Evolutionary conservation across 2,797 vertebrate genomes (phyloP).

Genomic region (Carapus acus): DNA sequence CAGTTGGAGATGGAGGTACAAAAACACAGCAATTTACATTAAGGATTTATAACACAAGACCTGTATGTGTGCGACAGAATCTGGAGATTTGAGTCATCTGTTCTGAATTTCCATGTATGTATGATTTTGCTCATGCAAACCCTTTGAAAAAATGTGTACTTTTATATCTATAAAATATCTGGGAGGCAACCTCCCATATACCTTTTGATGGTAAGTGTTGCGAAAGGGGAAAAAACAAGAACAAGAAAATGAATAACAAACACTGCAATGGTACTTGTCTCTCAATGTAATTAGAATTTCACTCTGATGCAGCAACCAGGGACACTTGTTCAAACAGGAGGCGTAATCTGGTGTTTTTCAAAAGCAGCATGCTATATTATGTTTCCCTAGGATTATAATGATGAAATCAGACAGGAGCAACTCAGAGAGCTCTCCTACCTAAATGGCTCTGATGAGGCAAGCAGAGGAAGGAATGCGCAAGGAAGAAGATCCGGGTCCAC

Average conservation of each 20-base stretch:
- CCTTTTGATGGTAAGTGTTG: slow-evolving; percentile 16
- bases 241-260: slow-evolving; percentile 41
- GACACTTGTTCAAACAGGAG: no score
- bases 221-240: slow-evolving; percentile 4
- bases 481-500: slow-evolving; percentile 79
- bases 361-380: slow-evolving; percentile 39
- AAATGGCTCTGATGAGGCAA: slow-evolving; percentile 91
- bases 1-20: no score
- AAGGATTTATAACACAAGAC: no score
- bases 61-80: no score
- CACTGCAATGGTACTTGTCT: slow-evolving; percentile 33
- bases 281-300: slow-evolving; percentile 48
- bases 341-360: slow-evolving; percentile 13
- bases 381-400: slow-evolving; percentile 88
- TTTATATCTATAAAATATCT: no score
- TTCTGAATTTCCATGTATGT: no score
- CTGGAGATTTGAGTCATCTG: no score
- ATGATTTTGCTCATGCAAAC: no score
- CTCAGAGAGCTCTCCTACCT: slow-evolving; percentile 92
- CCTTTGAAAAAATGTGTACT: no score
- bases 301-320: no score
- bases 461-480: slow-evolving; percentile 78
- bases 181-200: slow-evolving; percentile 11
- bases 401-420: slow-evolving; percentile 98
- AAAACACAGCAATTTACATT: no score